phyloP scores from a whole-genome alignment of 1,140 invertebrate genomes.

The Heterodera schachtii region DNA sequence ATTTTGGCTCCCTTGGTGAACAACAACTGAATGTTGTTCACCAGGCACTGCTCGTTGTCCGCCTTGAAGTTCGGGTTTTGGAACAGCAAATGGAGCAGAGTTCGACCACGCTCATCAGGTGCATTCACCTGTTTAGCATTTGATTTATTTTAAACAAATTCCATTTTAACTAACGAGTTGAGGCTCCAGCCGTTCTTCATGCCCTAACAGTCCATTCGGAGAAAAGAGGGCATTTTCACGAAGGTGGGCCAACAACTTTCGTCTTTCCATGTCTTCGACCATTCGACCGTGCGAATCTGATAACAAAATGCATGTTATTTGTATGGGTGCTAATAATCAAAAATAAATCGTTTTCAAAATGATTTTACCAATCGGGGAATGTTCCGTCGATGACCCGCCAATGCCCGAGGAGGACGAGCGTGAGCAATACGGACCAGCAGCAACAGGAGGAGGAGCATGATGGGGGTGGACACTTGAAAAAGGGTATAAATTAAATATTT shows the following conservation, averaged over 20 bases:
- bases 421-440: conserved; percentile 1
- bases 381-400: conserved; percentile 24
- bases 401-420: conserved; percentile 29
- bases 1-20: conserved; percentile 18
- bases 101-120: conserved; percentile 17
- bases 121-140: conserved; percentile 6
- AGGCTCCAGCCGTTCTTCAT: conserved; percentile 14
- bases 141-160: neutral
- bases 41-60: conserved; percentile 7
- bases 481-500: no score
- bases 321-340: no score
- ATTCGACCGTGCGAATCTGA: neutral
- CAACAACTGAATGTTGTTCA: conserved; percentile 20
- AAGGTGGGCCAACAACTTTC: conserved; percentile 2
- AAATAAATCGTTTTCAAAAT: no score
- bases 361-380: conserved; percentile 13
- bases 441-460: neutral
- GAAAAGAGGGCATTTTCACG: neutral
- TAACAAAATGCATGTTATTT: neutral
- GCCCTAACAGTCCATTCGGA: neutral
- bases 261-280: neutral
- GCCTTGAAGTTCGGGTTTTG: conserved; percentile 11
- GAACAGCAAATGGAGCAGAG: conserved; percentile 27
- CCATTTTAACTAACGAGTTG: neutral
- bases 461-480: no score